These are phyloP conservation scores for Tor tambroides DNA, from an alignment of 2,113 vertebrate species.

Conservation along the genomic window DNA sequence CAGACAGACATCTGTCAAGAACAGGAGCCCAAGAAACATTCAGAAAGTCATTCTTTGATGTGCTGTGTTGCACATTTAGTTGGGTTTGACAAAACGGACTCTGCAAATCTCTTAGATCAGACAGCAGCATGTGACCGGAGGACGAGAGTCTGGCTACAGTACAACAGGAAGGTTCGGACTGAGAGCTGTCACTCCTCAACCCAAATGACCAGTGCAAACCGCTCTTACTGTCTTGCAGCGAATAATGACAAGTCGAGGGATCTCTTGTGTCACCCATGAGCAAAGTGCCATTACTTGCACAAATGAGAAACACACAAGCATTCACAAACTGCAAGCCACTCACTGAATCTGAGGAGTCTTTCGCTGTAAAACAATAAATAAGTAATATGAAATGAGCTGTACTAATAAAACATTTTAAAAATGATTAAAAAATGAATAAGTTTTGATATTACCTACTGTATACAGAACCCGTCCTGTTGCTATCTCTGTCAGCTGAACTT, in stretches of 20 bases:
- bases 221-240: rapidly evolving
- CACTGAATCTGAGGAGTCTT: constrained; percentile 67
- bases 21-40: constrained; percentile 82
- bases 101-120: constrained; percentile 74
- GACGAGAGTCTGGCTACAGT: constrained; percentile 76
- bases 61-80: constrained; percentile 60
- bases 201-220: constrained; percentile 73
- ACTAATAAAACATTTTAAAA: neutral
- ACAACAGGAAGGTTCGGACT: constrained; percentile 41
- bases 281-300: constrained; percentile 74
- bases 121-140: constrained; percentile 70
- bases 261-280: constrained; percentile 78
- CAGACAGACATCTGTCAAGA: constrained; percentile 74
- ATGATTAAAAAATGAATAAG: neutral
- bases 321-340: constrained; percentile 77
- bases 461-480: constrained; percentile 72
- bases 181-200: neutral
- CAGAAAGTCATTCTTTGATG: constrained; percentile 66
- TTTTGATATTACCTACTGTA: constrained; percentile 71
- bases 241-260: neutral
- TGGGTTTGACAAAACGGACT: constrained; percentile 64
- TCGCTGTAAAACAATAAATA: constrained; percentile 58
- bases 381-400: neutral
- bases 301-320: constrained; percentile 71
- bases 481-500: constrained; percentile 77